Evolutionary conservation across 2,113 vertebrate species (phyloP).

Genomic region (Procavia capensis): DNA sequence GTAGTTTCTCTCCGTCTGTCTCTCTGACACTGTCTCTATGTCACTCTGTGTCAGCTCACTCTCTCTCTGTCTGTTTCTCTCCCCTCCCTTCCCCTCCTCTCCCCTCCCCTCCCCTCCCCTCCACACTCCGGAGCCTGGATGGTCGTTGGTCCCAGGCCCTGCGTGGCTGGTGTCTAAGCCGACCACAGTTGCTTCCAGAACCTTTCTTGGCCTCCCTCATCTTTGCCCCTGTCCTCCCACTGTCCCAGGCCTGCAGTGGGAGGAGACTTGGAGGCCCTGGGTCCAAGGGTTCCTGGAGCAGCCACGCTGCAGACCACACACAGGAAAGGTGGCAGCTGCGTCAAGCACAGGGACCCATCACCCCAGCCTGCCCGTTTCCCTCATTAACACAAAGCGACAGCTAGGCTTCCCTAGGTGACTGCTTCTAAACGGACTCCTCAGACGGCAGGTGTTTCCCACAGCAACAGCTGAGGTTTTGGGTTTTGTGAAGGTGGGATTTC

Average conservation of each 20-base stretch:
- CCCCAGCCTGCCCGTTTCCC: neutral
- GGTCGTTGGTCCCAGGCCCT: neutral
- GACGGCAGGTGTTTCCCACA: neutral
- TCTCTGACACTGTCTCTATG: too few species aligned
- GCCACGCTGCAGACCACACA: neutral
- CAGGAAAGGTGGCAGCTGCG: too few species aligned
- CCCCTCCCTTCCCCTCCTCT: neutral
- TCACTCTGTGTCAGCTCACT: too few species aligned
- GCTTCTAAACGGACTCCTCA: neutral
- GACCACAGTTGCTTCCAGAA: fast-evolving
- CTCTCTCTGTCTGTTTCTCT: neutral
- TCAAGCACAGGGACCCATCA: neutral
- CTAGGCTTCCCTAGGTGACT: neutral
- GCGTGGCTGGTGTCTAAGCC: neutral
- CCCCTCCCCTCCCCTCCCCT: neutral
- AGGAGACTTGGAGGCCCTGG: neutral
- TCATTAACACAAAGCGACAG: neutral
- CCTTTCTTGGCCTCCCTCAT: neutral
- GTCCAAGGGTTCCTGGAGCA: neutral
- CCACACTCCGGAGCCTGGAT: neutral
- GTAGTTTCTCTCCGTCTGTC: too few species aligned
- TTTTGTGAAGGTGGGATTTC: neutral
- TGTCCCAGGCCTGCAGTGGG: too few species aligned
- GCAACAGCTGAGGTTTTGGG: neutral
- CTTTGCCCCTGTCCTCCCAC: fast-evolving